Percentiles rank a stretch among this genome's conserved stretches.
Evolutionary conservation across 2,113 vertebrate genomes (phyloP).

Genomic region (Beaufortia kweichowensis): DNA sequence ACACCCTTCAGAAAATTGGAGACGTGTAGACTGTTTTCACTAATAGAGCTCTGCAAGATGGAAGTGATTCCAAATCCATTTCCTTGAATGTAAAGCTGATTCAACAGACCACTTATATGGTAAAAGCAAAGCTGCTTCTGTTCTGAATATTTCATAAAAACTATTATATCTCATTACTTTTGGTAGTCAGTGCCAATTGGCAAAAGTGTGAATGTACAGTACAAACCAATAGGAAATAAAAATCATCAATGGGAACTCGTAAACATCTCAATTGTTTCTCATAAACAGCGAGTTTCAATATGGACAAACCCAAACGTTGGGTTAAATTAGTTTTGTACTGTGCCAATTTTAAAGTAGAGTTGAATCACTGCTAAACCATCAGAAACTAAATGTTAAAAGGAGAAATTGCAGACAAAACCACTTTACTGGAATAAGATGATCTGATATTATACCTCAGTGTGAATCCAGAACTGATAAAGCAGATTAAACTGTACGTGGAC

Average conservation of each 20-base stretch:
- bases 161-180: constrained; percentile 70
- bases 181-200: constrained; percentile 53
- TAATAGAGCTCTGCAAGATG: constrained; percentile 74
- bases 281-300: no score
- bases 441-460: constrained; percentile 84
- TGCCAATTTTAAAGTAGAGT: no score
- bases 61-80: constrained; percentile 68
- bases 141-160: constrained; percentile 76
- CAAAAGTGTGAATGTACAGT: background rate
- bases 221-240: background rate
- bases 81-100: constrained; percentile 68
- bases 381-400: no score
- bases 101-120: constrained; percentile 62
- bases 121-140: constrained; percentile 70
- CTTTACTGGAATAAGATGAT: background rate
- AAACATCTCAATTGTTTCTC: no score
- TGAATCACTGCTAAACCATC: no score
- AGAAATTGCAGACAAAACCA: background rate
- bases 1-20: constrained; percentile 70
- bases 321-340: background rate
- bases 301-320: no score
- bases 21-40: constrained; percentile 70
- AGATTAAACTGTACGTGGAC: constrained; percentile 93
- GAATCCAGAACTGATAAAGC: constrained; percentile 97
- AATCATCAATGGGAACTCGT: background rate